These are phyloP conservation scores for Alcis repandata DNA, from an alignment of 2,888 invertebrate species.

Conservation along the genomic window DNA sequence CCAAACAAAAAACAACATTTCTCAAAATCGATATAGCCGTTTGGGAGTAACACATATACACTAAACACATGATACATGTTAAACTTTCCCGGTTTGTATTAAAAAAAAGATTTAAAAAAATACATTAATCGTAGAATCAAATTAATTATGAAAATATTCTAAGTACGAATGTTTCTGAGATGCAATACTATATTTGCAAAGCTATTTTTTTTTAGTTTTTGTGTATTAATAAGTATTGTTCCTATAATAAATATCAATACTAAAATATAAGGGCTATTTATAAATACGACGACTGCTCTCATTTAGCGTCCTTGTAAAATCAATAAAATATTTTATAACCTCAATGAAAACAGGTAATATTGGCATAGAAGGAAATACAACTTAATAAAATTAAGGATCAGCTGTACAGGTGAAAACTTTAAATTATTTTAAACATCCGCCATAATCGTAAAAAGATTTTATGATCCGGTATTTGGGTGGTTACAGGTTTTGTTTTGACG, in stretches of 20 bases:
- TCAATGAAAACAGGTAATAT: conserved; percentile 33
- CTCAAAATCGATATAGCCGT: too few relatives aligned
- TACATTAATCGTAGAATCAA: too few relatives aligned
- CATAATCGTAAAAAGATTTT: conserved; percentile 34
- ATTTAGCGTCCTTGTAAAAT: conserved; percentile 27
- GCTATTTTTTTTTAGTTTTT: too few relatives aligned
- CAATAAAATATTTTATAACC: conserved; percentile 34
- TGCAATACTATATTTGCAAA: too few relatives aligned
- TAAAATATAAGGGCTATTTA: background rate
- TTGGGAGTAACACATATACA: too few relatives aligned
- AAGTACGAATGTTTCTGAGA: too few relatives aligned
- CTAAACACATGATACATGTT: too few relatives aligned
- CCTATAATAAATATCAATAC: background rate
- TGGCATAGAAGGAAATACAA: conserved; percentile 34
- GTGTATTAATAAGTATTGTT: too few relatives aligned
- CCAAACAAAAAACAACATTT: too few relatives aligned
- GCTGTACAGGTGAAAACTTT: conserved; percentile 37
- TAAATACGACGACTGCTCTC: conserved; percentile 5
- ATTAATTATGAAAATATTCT: too few relatives aligned
- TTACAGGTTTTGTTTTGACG: conserved; percentile 7
- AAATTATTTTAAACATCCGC: conserved; percentile 33
- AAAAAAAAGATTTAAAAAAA: too few relatives aligned
- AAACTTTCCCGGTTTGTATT: too few relatives aligned
- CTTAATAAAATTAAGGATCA: conserved; percentile 36
- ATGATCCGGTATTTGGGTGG: conserved; percentile 12